Evolutionary conservation across 1,140 invertebrate species (phyloP), one percentile per base, ranked within the genome.

Genomic region (Lasaia peninsularis): DNA sequence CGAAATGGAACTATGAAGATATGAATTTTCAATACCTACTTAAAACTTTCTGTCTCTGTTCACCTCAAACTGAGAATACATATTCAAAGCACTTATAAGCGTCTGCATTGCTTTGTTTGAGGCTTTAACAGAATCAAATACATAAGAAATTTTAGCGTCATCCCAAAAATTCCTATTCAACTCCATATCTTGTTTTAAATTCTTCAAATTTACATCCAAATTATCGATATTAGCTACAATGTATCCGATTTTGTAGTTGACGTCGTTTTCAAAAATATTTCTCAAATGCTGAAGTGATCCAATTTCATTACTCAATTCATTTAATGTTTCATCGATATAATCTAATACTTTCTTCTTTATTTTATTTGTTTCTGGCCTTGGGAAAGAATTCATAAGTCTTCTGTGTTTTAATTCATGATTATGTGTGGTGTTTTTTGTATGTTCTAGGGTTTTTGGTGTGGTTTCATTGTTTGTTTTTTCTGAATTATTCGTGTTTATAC

Each of bases 191-290:
- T 52, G 34, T 37, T 58, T 73, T 21, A 78, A 50, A 44, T 75
- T 73, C 0, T 58, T 53, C 52, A 82, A 60, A 63, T 70, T 76
- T 0, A 70, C 53, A 24, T 72, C 59, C 11, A 82, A 24, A 10
- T 63, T 66, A 18, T 76, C 75, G 0, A 80, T 58, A 18, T 64
- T 78, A 0, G 77, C 70, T 14, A 75, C 50, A 5, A 80, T 70
- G 21, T 80, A 82, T 5, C 79, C 79, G 10, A 82, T 66, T 51
- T 61, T 74, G 28, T 64, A 81, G 4, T 54, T 44, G 6, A 61
- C 59, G 9, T 69, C 55, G 1, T 71, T 65, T 0, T 20, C 48
- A 16, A 69, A 71, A 0, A 56, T 21, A 10, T 61, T 40, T 35
- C 75, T 76, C 0, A 70, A 37, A 3, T 51, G 34, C 50, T 65